Conservation (phyloP, 2,797 vertebrate species). For the Sebastes diaconus region DNA sequence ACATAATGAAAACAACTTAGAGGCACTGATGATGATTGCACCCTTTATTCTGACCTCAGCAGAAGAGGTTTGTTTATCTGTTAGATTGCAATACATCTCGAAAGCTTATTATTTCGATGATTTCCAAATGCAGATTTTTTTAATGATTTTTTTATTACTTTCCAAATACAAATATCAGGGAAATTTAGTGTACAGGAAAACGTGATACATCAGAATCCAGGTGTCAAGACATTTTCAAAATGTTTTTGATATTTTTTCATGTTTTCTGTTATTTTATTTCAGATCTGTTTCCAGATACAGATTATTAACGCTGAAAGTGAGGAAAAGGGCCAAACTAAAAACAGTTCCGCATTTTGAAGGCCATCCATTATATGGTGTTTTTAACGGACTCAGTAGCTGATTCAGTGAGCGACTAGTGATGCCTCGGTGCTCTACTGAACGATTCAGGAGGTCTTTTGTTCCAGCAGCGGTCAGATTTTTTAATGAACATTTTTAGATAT, state of each 20-base stretch:
- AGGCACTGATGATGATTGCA: constrained; percentile 9
- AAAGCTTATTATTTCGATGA: not conserved
- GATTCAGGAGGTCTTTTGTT: too few species aligned
- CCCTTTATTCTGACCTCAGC: constrained; percentile 24
- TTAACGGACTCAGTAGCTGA: too few species aligned
- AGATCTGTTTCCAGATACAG: not conserved
- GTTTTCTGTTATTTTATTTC: not conserved
- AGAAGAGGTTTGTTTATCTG: not conserved
- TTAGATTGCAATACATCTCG: not conserved
- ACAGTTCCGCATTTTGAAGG: too few species aligned
- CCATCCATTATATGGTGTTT: too few species aligned
- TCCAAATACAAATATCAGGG: not conserved
- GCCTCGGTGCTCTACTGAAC: too few species aligned
- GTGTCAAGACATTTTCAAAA: not conserved
- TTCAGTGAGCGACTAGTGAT: too few species aligned
- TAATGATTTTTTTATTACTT: too few species aligned
- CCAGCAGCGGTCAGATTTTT: too few species aligned
- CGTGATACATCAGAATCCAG: not conserved
- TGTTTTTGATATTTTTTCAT: not conserved
- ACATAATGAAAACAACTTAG: constrained; percentile 31
- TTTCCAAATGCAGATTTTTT: too few species aligned
- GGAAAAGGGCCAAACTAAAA: too few species aligned
- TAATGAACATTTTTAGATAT: too few species aligned
- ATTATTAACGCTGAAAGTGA: not conserved
- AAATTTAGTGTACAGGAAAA: not conserved